Conservation (phyloP, 2,113 vertebrate genomes). For the Petroica traversi region DNA sequence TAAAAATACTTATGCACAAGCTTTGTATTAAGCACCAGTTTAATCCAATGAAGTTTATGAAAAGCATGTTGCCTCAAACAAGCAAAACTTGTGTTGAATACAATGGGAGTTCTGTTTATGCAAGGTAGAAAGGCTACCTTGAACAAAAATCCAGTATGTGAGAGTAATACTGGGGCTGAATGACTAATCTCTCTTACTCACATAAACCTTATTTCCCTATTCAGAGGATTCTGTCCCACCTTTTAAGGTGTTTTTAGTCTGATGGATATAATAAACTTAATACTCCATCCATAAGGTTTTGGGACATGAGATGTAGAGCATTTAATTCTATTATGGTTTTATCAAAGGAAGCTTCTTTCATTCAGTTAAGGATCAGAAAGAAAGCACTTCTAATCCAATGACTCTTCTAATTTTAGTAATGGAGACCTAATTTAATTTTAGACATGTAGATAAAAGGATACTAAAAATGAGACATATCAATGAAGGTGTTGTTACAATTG, state of each 20-base stretch:
- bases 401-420: constrained; percentile 76
- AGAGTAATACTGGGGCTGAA: not conserved
- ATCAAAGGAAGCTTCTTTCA: constrained; percentile 62
- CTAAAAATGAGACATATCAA: constrained; percentile 32
- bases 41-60: not conserved
- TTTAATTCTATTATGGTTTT: constrained; percentile 69
- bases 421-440: constrained; percentile 76
- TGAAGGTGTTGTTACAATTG: constrained; percentile 43
- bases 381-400: constrained; percentile 67
- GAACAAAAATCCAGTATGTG: not conserved
- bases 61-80: not conserved
- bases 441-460: constrained; percentile 63
- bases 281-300: constrained; percentile 36
- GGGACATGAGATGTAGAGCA: constrained; percentile 25
- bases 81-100: not conserved
- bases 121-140: not conserved
- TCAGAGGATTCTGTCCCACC: not conserved
- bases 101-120: constrained; percentile 4
- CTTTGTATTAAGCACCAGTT: not conserved
- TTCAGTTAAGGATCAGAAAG: constrained; percentile 60
- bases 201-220: not conserved
- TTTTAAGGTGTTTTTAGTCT: not conserved
- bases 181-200: not conserved
- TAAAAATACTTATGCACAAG: not conserved
- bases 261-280: constrained; percentile 37